These are phyloP conservation scores for Amphibalanus amphitrite DNA, from an alignment of 1,140 invertebrate species.

Conservation along the genomic window DNA sequence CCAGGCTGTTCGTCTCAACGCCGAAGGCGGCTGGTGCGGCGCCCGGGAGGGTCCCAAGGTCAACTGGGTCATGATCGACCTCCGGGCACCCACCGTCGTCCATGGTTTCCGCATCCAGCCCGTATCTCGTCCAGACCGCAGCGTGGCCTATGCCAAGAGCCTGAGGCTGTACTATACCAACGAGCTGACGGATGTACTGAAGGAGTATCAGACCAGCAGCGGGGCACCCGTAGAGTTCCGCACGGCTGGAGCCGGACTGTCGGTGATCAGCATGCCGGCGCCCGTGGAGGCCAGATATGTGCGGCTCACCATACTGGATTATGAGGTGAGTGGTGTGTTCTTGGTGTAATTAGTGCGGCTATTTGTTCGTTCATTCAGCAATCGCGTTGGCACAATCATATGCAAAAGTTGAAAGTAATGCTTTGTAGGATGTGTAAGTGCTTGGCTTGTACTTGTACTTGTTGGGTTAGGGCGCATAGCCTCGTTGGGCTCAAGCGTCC, in stretches of 20 bases:
- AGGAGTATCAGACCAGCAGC: constrained; percentile 77
- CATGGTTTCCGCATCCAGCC: constrained; percentile 76
- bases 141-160: constrained; percentile 67
- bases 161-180: constrained; percentile 71
- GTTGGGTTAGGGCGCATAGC: too few species aligned
- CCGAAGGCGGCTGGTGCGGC: constrained; percentile 74
- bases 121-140: constrained; percentile 54
- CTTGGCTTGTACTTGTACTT: too few species aligned
- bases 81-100: constrained; percentile 75
- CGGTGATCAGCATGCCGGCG: constrained; percentile 70
- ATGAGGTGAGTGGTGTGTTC: constrained; percentile 28
- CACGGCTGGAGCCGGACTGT: constrained; percentile 57
- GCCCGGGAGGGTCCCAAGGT: constrained; percentile 58
- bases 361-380: too few species aligned
- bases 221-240: constrained; percentile 82
- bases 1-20: constrained; percentile 32
- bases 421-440: too few species aligned
- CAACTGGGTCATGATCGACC: constrained; percentile 74
- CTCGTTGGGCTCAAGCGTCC: too few species aligned
- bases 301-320: constrained; percentile 72
- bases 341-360: not conserved
- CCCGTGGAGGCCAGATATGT: constrained; percentile 82
- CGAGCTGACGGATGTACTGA: constrained; percentile 70
- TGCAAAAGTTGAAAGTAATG: too few species aligned
- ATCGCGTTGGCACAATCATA: too few species aligned